Evolutionary conservation across 2,113 vertebrate species (phyloP), one percentile per base, ranked within the genome.

Genomic region (Hyaena hyaena): DNA sequence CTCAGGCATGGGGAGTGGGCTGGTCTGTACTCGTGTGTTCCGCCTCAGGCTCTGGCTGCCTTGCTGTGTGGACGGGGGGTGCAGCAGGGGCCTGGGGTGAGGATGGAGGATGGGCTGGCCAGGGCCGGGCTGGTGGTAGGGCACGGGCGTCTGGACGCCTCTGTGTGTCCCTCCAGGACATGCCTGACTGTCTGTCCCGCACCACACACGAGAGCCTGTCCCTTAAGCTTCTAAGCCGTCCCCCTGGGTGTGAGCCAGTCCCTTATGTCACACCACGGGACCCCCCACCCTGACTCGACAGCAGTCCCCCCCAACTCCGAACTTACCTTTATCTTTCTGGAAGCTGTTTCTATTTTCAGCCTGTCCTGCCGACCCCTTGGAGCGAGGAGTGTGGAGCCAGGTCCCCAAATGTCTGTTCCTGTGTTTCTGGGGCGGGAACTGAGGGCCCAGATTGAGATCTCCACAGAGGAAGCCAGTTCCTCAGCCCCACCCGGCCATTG

Each of bases 401-500:
- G 86, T 83, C 91, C 93, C 85, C 55, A 21, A 33, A 68, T 43
- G n/a, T 71, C 66, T 43, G 71, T 88, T 79, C 74, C 93, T 77
- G 90, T 43, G n/a, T 92, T 95, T 93, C 90, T 96, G 94, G 92
- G 95, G 58, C 93, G 43, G 96, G 96, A 96, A 92, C 53, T 74
- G 33, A 93, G 76, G 89, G 45, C 82, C 89, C 83, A 97, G 97
- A 98, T 97, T 97, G 96, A 65, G 45, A 97, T 98, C 98, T 97
- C 87, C 55, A 5, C 66, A 95, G 73, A 97, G 98, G 98, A 98
- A 98, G 97, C 97, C 76, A 65, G 94, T 97, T 96, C 92, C 96
- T 95, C 90, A 2, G 97, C 97, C 94, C 96, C 97, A 97, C 97
- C 97, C 97, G 53, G 90, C 97, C n/a, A 98, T 98, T 98, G 97